A percentile compares a stretch with the other conserved stretches of the same genome.
phyloP scores from a whole-genome alignment of 2,888 invertebrate genomes.

The Acrobasis repandana region DNA sequence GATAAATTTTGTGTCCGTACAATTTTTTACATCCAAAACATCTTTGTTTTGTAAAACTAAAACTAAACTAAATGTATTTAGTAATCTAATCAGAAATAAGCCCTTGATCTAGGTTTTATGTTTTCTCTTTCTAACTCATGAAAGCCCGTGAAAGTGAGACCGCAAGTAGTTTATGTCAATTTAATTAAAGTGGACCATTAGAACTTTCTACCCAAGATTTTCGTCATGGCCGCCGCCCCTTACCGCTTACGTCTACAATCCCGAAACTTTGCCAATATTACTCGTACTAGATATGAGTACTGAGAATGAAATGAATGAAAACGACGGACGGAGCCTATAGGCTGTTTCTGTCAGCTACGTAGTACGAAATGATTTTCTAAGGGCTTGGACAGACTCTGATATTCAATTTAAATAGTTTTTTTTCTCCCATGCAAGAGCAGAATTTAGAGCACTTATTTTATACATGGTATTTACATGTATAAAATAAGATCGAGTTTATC shows the following conservation, averaged over 20 bases:
- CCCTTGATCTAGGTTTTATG: background rate
- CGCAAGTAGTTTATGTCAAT: constrained; percentile 26
- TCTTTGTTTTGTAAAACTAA: too few relatives aligned
- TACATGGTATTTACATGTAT: too few relatives aligned
- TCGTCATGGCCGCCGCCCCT: constrained; percentile 33
- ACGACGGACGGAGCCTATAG: constrained; percentile 37
- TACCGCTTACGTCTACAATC: constrained; percentile 30
- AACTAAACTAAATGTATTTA: too few relatives aligned
- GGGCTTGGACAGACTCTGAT: too few relatives aligned
- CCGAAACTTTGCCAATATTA: constrained; percentile 35
- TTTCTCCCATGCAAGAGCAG: too few relatives aligned
- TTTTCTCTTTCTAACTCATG: background rate
- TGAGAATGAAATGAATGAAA: constrained; percentile 39
- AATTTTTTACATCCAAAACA: too few relatives aligned
- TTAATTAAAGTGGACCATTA: constrained; percentile 28
- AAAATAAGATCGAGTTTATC: too few relatives aligned
- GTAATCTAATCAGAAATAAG: too few relatives aligned
- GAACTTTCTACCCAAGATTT: constrained; percentile 28
- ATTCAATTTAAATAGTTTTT: too few relatives aligned
- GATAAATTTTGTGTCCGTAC: too few relatives aligned
- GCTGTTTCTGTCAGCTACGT: constrained; percentile 29
- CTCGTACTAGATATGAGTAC: constrained; percentile 35
- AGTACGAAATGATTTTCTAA: too few relatives aligned
- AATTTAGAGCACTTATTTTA: too few relatives aligned
- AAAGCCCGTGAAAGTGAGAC: background rate